Percentiles rank a stretch among this genome's conserved stretches.
phyloP scores from a whole-genome alignment of 2,113 vertebrate genomes.

The Leiothrix lutea region DNA sequence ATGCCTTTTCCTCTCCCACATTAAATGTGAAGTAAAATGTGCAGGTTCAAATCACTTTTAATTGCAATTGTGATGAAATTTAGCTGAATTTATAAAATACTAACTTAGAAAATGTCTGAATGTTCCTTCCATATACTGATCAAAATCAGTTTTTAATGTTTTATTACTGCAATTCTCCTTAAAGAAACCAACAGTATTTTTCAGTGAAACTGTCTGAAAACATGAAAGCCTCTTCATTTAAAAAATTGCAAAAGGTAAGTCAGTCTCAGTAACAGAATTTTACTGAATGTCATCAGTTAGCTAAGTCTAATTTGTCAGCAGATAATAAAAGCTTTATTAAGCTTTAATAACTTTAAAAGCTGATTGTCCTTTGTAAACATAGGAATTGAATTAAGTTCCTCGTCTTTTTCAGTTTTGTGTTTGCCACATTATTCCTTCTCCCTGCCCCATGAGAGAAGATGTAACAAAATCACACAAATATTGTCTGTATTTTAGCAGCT shows the following conservation, averaged over 20 bases:
- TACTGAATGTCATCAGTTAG: neutral
- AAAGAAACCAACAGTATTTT: conserved; percentile 88
- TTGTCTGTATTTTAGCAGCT: neutral
- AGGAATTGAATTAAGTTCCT: neutral
- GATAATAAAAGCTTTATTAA: neutral
- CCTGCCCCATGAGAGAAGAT: neutral
- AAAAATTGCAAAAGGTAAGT: conserved; percentile 94
- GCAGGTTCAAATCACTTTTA: neutral
- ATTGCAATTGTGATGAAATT: neutral
- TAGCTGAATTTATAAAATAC: neutral
- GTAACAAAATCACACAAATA: neutral
- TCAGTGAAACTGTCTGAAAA: conserved; percentile 97
- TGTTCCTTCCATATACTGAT: neutral
- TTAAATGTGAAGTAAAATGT: neutral
- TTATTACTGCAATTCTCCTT: conserved; percentile 67
- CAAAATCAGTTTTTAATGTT: neutral
- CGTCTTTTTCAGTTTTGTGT: neutral
- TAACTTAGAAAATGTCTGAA: neutral
- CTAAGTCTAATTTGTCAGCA: neutral
- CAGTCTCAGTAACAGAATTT: neutral
- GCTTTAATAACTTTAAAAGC: neutral
- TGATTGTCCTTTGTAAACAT: neutral
- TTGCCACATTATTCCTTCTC: neutral
- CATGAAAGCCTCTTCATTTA: conserved; percentile 97
- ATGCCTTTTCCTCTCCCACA: neutral